Percentiles rank a stretch among this genome's conserved stretches.
phyloP scores from a whole-genome alignment of 2,113 vertebrate genomes.

The Natator depressus region DNA sequence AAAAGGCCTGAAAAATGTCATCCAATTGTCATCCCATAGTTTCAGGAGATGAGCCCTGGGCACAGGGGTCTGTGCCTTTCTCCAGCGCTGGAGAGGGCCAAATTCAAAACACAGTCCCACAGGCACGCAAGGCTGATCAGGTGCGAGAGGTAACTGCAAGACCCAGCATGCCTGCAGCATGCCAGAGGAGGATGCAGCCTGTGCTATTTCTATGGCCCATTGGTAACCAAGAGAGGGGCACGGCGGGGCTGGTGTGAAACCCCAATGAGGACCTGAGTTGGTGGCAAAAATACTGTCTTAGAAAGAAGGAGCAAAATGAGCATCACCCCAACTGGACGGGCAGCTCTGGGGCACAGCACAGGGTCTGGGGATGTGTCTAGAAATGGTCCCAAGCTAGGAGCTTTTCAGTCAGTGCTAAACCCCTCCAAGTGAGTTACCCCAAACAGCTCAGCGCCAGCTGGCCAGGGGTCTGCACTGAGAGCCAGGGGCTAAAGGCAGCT shows the following conservation, averaged over 20 bases:
- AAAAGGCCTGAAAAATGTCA: neutral
- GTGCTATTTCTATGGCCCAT: neutral
- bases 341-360: neutral
- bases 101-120: neutral
- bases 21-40: neutral
- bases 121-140: neutral
- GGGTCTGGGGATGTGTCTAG: neutral
- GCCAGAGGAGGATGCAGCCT: neutral
- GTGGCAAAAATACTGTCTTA: neutral
- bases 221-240: neutral
- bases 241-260: neutral
- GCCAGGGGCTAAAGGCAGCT: neutral
- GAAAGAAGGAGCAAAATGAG: neutral
- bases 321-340: neutral
- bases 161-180: neutral
- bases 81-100: neutral
- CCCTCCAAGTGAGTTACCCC: neutral
- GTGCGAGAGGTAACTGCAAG: neutral
- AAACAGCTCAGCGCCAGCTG: neutral
- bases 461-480: neutral
- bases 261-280: accelerated
- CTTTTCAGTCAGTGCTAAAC: neutral
- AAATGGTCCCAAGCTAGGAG: neutral
- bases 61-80: neutral
- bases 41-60: neutral